A percentile compares a stretch with the other conserved stretches of the same genome.
These are phyloP conservation scores for Colossoma macropomum DNA, from an alignment of 2,113 vertebrate genomes.

Conservation along the genomic window DNA sequence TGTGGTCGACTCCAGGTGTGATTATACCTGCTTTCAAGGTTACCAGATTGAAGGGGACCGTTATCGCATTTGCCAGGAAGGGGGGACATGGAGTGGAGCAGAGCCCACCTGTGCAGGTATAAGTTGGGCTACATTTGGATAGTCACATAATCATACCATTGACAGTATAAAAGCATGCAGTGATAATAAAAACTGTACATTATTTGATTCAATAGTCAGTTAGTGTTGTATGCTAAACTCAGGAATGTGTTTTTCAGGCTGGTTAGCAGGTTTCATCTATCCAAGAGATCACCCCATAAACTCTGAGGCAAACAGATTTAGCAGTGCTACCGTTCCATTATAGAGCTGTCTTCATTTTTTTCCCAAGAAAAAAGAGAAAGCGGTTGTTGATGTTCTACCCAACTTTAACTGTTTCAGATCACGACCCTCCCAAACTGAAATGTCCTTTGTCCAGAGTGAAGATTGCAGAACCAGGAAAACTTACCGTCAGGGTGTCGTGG, in stretches of 20 bases:
- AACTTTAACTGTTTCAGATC: slow-evolving; percentile 76
- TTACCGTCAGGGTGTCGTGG: slow-evolving; percentile 88
- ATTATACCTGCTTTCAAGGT: slow-evolving; percentile 85
- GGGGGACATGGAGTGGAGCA: slow-evolving; percentile 85
- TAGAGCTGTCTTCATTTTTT: too few species aligned
- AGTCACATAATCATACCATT: neutral
- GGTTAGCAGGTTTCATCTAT: neutral
- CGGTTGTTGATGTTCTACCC: slow-evolving; percentile 20
- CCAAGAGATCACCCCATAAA: neutral
- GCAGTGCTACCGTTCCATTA: neutral
- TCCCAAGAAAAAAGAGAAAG: neutral
- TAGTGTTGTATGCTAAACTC: neutral
- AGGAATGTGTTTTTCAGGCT: neutral
- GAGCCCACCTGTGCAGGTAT: slow-evolving; percentile 92
- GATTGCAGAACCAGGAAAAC: slow-evolving; percentile 88
- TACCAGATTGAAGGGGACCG: slow-evolving; percentile 87
- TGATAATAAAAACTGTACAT: neutral
- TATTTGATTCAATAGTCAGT: neutral
- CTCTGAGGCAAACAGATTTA: neutral
- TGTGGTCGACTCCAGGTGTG: slow-evolving; percentile 89
- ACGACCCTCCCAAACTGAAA: slow-evolving; percentile 92
- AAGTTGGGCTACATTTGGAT: slow-evolving; percentile 43
- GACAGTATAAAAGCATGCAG: neutral
- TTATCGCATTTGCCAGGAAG: slow-evolving; percentile 85
- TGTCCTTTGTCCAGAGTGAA: slow-evolving; percentile 89